Conservation (phyloP, 2,113 vertebrate genomes). For the Spheniscus mendiculus region DNA sequence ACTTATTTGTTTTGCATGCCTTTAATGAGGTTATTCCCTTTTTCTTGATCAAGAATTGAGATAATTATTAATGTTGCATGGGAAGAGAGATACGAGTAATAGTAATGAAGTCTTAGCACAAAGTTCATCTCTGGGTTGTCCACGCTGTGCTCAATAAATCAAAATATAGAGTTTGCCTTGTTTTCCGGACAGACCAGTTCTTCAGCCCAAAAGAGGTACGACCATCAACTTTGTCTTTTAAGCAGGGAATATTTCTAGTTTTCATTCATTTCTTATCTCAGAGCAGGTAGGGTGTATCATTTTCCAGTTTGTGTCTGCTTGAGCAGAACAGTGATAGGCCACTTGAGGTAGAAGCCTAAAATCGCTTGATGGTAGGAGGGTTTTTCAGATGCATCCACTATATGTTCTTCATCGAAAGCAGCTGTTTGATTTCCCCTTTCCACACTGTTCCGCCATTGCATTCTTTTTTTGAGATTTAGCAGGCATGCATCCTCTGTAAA, state of each 20-base stretch:
- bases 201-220: not conserved
- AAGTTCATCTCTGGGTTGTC: not conserved
- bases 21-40: not conserved
- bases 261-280: not conserved
- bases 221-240: not conserved
- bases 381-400: not conserved
- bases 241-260: not conserved
- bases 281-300: not conserved
- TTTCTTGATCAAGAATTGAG: not conserved
- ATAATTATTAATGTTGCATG: not conserved
- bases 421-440: not conserved
- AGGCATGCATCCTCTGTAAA: not conserved
- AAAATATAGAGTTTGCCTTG: not conserved
- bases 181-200: not conserved
- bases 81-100: not conserved
- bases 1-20: not conserved
- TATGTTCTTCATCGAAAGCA: not conserved
- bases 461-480: not conserved
- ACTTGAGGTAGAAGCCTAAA: not conserved
- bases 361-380: rapidly evolving
- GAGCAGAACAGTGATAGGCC: rapidly evolving
- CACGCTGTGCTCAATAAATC: not conserved
- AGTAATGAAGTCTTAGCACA: not conserved
- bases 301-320: not conserved
- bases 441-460: not conserved